These are phyloP conservation scores for Exephanes ischioxanthus DNA, from an alignment of 2,888 invertebrate genomes.

Conservation along the genomic window DNA sequence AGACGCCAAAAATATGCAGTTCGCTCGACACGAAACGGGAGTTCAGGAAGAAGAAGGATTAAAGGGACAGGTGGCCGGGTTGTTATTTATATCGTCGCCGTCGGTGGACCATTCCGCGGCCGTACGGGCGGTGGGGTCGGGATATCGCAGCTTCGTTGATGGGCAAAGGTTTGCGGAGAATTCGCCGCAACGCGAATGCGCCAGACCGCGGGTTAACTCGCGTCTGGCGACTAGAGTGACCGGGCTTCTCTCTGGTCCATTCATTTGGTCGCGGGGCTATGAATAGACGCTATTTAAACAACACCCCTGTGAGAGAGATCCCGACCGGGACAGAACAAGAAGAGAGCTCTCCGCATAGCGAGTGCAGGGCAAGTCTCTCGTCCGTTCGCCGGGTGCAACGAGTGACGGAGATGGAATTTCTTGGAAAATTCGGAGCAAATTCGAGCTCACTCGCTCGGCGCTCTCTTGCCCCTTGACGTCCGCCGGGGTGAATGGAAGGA, in stretches of 20 bases:
- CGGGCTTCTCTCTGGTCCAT: conserved; percentile 71
- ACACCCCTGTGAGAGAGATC: conserved; percentile 62
- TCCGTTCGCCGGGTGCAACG: conserved; percentile 12
- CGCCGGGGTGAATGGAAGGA: not conserved
- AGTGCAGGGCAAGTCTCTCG: conserved; percentile 14
- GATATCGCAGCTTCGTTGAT: conserved; percentile 12
- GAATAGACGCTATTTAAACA: conserved; percentile 82
- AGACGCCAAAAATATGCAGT: not conserved
- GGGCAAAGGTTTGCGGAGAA: conserved; percentile 35
- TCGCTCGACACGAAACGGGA: conserved; percentile 28
- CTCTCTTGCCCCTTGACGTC: conserved; percentile 5
- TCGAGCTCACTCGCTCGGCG: not conserved
- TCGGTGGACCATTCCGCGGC: conserved; percentile 15
- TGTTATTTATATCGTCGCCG: conserved; percentile 76
- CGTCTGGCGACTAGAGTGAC: conserved; percentile 68
- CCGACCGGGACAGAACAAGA: conserved; percentile 23
- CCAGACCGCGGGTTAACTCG: conserved; percentile 53
- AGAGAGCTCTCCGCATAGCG: not conserved
- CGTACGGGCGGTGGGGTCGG: not conserved
- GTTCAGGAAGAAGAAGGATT: conserved; percentile 72
- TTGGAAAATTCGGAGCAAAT: conserved; percentile 47
- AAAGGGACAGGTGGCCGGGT: conserved; percentile 81
- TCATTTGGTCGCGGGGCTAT: conserved; percentile 79
- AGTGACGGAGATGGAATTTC: conserved; percentile 20
- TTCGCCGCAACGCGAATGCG: conserved; percentile 40